Percentiles rank a stretch among this genome's conserved stretches.
These are phyloP conservation scores for Dendronephthya gigantea DNA, from an alignment of 64 coral and sea anemone species.

Conservation along the genomic window DNA sequence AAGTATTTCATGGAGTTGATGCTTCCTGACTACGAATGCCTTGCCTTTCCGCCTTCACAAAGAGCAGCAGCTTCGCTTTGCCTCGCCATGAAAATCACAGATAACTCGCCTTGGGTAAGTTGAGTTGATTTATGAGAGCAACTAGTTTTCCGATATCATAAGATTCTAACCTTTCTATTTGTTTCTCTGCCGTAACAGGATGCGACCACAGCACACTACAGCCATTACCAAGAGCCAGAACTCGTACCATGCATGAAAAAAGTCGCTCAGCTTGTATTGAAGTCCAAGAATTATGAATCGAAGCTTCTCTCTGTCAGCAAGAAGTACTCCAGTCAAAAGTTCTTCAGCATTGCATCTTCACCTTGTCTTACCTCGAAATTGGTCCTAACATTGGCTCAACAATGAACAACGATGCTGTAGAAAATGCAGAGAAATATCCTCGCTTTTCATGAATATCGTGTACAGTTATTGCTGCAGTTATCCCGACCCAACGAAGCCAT, in stretches of 20 bases:
- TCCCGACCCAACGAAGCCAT: too few relatives aligned
- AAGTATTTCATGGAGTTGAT: slow-evolving; percentile 12
- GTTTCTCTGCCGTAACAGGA: not conserved
- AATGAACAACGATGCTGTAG: not conserved
- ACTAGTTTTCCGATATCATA: not conserved
- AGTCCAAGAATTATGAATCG: not conserved
- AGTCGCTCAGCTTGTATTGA: not conserved
- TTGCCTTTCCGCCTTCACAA: not conserved
- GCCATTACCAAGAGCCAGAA: not conserved
- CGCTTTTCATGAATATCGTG: not conserved
- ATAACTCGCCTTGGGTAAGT: not conserved
- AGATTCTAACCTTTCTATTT: not conserved
- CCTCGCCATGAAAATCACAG: slow-evolving; percentile 4
- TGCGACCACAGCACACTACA: not conserved
- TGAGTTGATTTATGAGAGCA: not conserved
- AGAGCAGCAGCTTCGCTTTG: not conserved
- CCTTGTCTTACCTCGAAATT: not conserved
- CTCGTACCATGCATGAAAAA: not conserved
- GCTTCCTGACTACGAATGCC: slow-evolving; percentile 5
- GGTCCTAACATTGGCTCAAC: not conserved
- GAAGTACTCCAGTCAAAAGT: not conserved
- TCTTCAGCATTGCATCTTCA: not conserved
- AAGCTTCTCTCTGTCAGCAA: not conserved
- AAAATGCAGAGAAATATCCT: not conserved
- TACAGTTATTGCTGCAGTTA: not conserved